A percentile compares a stretch with the other conserved stretches of the same genome.
Evolutionary conservation across 92 coral and sea anemone species (phyloP).

Genomic region (Zoanthus sociatus): DNA sequence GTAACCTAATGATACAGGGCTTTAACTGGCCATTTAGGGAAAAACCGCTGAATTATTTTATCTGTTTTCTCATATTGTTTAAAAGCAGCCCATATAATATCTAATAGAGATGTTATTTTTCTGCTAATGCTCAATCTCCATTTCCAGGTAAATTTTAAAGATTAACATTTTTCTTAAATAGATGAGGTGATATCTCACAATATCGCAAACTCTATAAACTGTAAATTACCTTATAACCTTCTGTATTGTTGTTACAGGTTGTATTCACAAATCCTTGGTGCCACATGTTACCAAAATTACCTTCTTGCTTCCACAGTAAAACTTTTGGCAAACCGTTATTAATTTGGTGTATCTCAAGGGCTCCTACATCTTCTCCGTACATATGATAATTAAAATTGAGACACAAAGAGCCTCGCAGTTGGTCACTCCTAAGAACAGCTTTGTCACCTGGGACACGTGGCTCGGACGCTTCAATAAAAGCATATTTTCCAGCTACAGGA

Average conservation of each 20-base stretch:
- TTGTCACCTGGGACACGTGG: constrained; percentile 83
- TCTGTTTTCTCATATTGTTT: too few species aligned
- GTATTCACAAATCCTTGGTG: constrained; percentile 67
- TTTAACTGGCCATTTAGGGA: too few species aligned
- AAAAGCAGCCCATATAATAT: too few species aligned
- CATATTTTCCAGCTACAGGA: constrained; percentile 62
- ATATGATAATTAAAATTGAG: constrained; percentile 92
- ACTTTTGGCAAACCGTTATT: constrained; percentile 71
- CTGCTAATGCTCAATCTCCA: too few species aligned
- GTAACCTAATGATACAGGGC: too few species aligned
- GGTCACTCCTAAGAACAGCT: constrained; percentile 75
- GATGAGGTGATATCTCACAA: too few species aligned
- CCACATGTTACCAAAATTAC: constrained; percentile 91
- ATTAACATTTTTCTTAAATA: too few species aligned
- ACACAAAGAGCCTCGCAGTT: constrained; percentile 72
- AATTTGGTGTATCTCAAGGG: constrained; percentile 71
- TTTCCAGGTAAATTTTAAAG: too few species aligned
- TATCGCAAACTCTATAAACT: too few species aligned
- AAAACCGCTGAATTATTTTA: too few species aligned
- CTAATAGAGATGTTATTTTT: too few species aligned
- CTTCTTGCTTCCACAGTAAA: constrained; percentile 82
- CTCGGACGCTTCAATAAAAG: constrained; percentile 87
- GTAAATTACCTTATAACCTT: constrained; percentile 28
- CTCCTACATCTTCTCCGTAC: constrained; percentile 86
- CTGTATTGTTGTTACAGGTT: constrained; percentile 30